Conservation (phyloP, 1,140 invertebrate species). For the Coenobita brevimanus region DNA sequence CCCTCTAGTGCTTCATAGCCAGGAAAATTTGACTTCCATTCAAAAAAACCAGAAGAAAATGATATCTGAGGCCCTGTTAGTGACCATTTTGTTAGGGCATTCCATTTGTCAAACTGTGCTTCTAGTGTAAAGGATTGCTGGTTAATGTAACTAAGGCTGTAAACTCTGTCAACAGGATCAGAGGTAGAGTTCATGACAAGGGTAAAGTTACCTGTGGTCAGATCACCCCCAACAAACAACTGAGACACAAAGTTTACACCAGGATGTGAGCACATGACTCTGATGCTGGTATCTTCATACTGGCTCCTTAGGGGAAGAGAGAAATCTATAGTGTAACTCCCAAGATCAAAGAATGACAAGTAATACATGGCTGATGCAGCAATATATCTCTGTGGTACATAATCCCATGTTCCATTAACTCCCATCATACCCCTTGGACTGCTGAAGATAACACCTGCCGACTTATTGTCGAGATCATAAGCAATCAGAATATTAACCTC, state of each 20-base stretch:
- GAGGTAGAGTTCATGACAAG: neutral
- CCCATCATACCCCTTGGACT: conserved; percentile 9
- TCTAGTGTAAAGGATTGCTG: conserved; percentile 18
- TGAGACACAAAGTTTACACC: neutral
- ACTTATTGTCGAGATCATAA: neutral
- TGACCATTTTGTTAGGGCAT: neutral
- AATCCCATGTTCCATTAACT: neutral
- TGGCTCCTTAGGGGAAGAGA: neutral
- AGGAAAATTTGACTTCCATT: conserved; percentile 30
- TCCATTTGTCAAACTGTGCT: conserved; percentile 35
- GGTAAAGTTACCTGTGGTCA: neutral
- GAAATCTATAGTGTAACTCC: neutral
- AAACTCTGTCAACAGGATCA: neutral
- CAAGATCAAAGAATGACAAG: conserved; percentile 14
- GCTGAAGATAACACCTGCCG: neutral
- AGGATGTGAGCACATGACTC: neutral
- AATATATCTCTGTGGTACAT: neutral
- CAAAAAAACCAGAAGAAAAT: conserved; percentile 22
- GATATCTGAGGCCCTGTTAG: neutral
- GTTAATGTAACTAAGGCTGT: conserved; percentile 26
- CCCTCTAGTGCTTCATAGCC: conserved; percentile 32
- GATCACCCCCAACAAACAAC: neutral
- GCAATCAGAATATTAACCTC: neutral
- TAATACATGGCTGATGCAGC: neutral
- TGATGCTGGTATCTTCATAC: neutral